A percentile compares a stretch with the other conserved stretches of the same genome.
Evolutionary conservation across 2,113 vertebrate species (phyloP).

Genomic region (Sinocyclocheilus rhinocerous): DNA sequence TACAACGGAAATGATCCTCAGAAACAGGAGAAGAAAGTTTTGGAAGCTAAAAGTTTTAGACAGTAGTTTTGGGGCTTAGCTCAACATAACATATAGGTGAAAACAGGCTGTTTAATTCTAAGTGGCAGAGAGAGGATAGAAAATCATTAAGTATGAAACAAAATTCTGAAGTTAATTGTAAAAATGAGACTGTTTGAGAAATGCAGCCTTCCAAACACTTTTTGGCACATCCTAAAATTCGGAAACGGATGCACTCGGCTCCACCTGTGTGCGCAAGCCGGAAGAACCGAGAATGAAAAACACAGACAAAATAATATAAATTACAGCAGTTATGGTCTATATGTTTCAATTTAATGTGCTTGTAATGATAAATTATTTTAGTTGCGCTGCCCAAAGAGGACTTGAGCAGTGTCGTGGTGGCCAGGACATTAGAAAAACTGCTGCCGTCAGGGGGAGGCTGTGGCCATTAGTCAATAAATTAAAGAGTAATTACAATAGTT

Average conservation of each 20-base stretch:
- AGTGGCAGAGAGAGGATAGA: neutral
- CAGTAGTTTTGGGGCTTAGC: neutral
- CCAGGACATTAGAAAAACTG: conserved; percentile 80
- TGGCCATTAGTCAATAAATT: conserved; percentile 85
- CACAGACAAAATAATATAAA: conserved; percentile 78
- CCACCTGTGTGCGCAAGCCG: neutral
- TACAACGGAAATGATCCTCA: neutral
- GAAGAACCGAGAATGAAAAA: conserved; percentile 6
- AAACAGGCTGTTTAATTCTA: neutral
- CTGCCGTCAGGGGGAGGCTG: conserved; percentile 79
- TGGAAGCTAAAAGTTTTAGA: neutral
- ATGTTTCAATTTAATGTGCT: conserved; percentile 81
- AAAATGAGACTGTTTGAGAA: neutral
- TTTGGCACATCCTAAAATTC: neutral
- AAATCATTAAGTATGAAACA: neutral
- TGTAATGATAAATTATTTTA: conserved; percentile 84
- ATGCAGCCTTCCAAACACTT: neutral
- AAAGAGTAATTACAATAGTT: conserved; percentile 82
- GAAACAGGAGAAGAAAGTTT: neutral
- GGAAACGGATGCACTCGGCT: neutral
- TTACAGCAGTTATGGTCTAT: conserved; percentile 79
- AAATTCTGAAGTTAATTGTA: neutral
- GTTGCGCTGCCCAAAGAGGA: conserved; percentile 78
- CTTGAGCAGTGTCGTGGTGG: conserved; percentile 74
- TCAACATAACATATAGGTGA: neutral